phyloP scores from a whole-genome alignment of 2,888 invertebrate species.

The Thera obeliscata region DNA sequence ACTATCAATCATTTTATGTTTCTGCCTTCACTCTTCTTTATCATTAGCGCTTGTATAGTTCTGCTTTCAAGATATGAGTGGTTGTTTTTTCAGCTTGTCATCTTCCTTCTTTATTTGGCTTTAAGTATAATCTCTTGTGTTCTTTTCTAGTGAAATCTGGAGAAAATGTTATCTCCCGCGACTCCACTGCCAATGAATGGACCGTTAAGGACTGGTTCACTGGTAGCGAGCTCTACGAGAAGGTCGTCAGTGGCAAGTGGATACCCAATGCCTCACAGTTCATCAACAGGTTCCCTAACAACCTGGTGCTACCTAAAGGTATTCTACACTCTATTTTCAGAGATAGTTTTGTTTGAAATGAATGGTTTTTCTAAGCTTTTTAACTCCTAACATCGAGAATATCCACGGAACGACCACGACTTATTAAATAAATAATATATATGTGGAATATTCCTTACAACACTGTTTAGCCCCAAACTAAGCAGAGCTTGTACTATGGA shows the following conservation, averaged over 20 bases:
- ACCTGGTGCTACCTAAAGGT: conserved; percentile 81
- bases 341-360: neutral
- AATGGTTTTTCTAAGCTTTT: neutral
- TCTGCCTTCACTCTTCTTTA: no score
- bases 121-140: neutral
- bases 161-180: conserved; percentile 32
- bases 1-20: neutral
- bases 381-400: no score
- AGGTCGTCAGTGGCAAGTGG: conserved; percentile 32
- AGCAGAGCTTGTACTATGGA: no score
- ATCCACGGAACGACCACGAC: no score
- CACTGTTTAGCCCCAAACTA: no score
- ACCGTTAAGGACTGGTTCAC: conserved; percentile 33
- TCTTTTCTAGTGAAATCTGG: conserved; percentile 33
- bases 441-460: no score
- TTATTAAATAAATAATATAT: no score
- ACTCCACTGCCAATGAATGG: conserved; percentile 28
- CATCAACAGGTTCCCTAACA: conserved; percentile 72
- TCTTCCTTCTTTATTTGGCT: neutral
- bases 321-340: neutral
- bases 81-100: no score
- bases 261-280: conserved; percentile 27
- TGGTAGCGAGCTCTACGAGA: conserved; percentile 25
- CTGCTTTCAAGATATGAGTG: no score
- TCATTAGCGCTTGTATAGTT: no score